A percentile compares a stretch with the other conserved stretches of the same genome.
Evolutionary conservation across 1,140 invertebrate genomes (phyloP).

Genomic region (Microvelia longipes): DNA sequence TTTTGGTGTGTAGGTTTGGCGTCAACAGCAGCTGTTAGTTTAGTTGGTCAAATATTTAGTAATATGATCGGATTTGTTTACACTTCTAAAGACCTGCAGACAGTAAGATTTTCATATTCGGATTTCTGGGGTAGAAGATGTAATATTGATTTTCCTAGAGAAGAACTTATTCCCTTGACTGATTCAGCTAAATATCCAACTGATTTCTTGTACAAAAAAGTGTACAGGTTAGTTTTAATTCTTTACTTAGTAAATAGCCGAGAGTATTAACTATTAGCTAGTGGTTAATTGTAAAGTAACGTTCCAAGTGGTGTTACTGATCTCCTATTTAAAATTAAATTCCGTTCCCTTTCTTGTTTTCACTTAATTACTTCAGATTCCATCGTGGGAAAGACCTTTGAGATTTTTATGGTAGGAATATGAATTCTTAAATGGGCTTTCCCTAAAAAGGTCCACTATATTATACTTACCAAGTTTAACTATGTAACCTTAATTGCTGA

Average conservation of each 20-base stretch:
- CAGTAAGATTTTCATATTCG: conserved; percentile 1
- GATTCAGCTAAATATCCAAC: background rate
- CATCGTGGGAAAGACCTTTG: no score
- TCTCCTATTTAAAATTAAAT: no score
- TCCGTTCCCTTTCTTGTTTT: no score
- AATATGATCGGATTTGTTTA: conserved; percentile 2
- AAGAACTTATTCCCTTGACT: background rate
- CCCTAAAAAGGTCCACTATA: no score
- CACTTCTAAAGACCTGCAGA: background rate
- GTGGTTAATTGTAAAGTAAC: background rate
- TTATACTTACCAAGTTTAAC: no score
- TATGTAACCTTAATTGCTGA: no score
- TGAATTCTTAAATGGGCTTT: background rate
- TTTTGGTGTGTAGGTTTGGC: conserved; percentile 1
- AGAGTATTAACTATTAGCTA: background rate
- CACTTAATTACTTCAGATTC: background rate
- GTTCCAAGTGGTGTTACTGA: background rate
- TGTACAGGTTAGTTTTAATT: background rate
- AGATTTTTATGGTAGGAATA: background rate
- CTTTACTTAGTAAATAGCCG: no score
- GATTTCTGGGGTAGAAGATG: conserved; percentile 6
- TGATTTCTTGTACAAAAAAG: background rate
- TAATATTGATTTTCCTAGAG: background rate
- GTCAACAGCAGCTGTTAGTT: background rate
- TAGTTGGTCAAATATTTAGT: background rate